Base-by-base conservation (phyloP, 1,140 invertebrate genomes). In the Calycopis cecrops region DNA sequence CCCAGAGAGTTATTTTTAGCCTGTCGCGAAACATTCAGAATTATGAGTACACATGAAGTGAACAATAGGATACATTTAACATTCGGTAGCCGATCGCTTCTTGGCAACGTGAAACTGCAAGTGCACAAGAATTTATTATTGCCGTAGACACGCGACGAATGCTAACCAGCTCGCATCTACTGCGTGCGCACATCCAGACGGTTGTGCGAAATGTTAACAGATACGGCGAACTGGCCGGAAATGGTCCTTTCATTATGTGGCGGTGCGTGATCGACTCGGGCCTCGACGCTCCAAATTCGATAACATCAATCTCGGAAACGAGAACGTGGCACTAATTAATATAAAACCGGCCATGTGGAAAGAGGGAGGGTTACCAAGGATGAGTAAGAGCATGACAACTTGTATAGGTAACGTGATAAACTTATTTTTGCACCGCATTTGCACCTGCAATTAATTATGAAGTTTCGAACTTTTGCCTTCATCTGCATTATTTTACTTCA, bases 121-220 rank as follows among this genome's bases (percentile, higher is more conserved):
- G 79, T 84, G 80, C 76, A 84, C 71, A 76, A 75, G 83, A 83
- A 86, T 86, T 79, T 81, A 83, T 84, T 76, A 83, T 80, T 71
- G 73, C 62, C 60, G 47, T 40, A 57, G 74, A 70, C 67, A 79
- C 72, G 73, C 69, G 71, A 72, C 67, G 83, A 71, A 86, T 86
- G 75, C 68, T 74, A 83, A 86, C 44, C 49, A 70, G 66, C 63
- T 56, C 59, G 67, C 57, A 57, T 65, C 59, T 63, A 60, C 70
- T 62, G 71, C 72, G 67, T 73, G 73, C 65, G 64, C 50, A 55
- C 67, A 59, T 62, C 55, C 60, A 61, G 58, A 61, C 65, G 68
- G 73, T 82, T 76, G 73, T 76, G 82, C 82, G 71, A 84, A 84
- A 76, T 84, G 79, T 84, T 78, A 78, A 75, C 72, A 62, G 59